Evolutionary conservation across 1,140 invertebrate genomes (phyloP).

Genomic region (Drosophila kurseongensis): DNA sequence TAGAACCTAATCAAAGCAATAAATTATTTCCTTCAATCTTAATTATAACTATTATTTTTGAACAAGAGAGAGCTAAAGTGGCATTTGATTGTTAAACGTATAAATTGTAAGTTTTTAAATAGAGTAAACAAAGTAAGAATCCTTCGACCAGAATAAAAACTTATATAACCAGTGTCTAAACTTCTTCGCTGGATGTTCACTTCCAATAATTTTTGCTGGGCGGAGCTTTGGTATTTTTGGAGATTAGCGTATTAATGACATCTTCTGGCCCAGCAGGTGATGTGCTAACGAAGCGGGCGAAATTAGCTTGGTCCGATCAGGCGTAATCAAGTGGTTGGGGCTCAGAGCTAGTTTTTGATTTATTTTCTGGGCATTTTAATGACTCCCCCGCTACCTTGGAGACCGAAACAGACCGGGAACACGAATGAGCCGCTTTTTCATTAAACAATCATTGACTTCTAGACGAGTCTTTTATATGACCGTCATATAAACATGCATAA

Average conservation of each 20-base stretch:
- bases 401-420: constrained; percentile 7
- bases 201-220: background rate
- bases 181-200: background rate
- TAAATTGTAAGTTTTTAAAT: no score
- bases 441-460: constrained; percentile 81
- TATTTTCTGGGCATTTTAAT: constrained; percentile 74
- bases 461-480: constrained; percentile 66
- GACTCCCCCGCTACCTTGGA: constrained; percentile 29
- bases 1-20: background rate
- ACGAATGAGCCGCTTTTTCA: constrained; percentile 45
- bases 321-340: constrained; percentile 68
- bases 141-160: no score
- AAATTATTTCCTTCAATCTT: background rate
- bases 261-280: constrained; percentile 52
- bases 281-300: constrained; percentile 76
- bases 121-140: no score
- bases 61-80: no score
- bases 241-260: constrained; percentile 57
- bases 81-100: no score
- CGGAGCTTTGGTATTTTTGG: constrained; percentile 31
- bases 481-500: constrained; percentile 80
- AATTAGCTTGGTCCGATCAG: constrained; percentile 52
- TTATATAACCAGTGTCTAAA: background rate
- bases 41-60: no score
- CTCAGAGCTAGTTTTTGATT: constrained; percentile 64